Percentiles rank a stretch among this genome's conserved stretches.
phyloP scores from a whole-genome alignment of 2,113 vertebrate species.

The Pterocles orientalis region DNA sequence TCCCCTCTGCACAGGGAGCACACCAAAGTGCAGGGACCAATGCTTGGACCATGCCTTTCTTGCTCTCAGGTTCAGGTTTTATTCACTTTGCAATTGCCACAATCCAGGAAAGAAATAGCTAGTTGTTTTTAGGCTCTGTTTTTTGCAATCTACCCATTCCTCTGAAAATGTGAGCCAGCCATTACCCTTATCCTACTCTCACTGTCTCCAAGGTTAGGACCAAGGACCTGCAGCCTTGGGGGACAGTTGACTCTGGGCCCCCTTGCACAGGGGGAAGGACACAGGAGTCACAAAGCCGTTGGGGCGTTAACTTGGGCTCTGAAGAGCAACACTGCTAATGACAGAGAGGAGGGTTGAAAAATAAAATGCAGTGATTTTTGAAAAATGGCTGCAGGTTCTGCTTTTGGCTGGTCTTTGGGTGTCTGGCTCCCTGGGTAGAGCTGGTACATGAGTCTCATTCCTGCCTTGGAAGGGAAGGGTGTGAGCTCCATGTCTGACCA shows the following conservation, averaged over 20 bases:
- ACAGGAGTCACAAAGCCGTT: not conserved
- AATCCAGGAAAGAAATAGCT: not conserved
- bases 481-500: not conserved
- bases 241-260: not conserved
- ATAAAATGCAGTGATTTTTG: not conserved
- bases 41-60: not conserved
- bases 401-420: not conserved
- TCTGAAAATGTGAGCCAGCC: not conserved
- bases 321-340: not conserved
- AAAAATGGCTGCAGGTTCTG: not conserved
- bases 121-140: not conserved
- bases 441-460: fast-evolving
- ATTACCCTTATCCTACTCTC: not conserved
- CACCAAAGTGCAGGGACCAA: not conserved
- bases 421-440: not conserved
- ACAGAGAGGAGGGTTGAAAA: not conserved
- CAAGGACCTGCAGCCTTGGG: not conserved
- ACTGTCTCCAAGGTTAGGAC: not conserved
- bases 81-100: not conserved
- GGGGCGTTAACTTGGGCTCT: not conserved
- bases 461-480: not conserved
- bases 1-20: not conserved
- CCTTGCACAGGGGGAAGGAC: not conserved
- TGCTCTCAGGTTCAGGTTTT: not conserved
- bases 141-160: not conserved